Percentiles rank a stretch among this genome's conserved stretches.
Evolutionary conservation across 23 tunicate genomes (phyloP).

Genomic region (Botrylloides violaceus): DNA sequence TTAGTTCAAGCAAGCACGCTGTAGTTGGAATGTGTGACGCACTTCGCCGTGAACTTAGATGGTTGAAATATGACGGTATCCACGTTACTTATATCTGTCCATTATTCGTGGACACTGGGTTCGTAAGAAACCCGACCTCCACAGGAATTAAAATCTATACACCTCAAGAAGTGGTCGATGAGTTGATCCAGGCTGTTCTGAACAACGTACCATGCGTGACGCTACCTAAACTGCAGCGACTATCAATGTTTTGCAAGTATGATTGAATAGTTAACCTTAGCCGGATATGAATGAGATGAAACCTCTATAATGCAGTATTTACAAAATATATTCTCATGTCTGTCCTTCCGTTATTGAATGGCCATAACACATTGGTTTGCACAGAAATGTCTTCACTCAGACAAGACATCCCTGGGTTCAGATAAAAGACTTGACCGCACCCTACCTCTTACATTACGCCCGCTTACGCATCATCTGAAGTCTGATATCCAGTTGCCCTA

Average conservation of each 20-base stretch:
- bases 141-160: neutral
- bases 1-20: slow-evolving; percentile 10
- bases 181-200: slow-evolving; percentile 25
- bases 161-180: slow-evolving; percentile 46
- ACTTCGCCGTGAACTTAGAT: slow-evolving; percentile 16
- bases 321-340: too few relatives aligned
- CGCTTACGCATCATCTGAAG: too few relatives aligned
- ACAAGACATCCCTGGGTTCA: too few relatives aligned
- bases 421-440: too few relatives aligned
- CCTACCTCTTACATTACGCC: too few relatives aligned
- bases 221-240: slow-evolving; percentile 7
- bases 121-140: slow-evolving; percentile 3
- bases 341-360: too few relatives aligned
- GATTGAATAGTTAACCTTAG: neutral
- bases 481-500: too few relatives aligned
- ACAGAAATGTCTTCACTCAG: too few relatives aligned
- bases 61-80: slow-evolving; percentile 18
- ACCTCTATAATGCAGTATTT: too few relatives aligned
- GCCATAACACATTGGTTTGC: too few relatives aligned
- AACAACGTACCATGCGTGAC: slow-evolving; percentile 3
- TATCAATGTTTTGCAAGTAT: neutral
- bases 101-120: slow-evolving; percentile 18
- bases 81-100: slow-evolving; percentile 20
- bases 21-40: slow-evolving; percentile 12
- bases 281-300: too few relatives aligned